These are phyloP conservation scores for Anthophora plumipes DNA, from an alignment of 2,888 invertebrate species.

Conservation along the genomic window DNA sequence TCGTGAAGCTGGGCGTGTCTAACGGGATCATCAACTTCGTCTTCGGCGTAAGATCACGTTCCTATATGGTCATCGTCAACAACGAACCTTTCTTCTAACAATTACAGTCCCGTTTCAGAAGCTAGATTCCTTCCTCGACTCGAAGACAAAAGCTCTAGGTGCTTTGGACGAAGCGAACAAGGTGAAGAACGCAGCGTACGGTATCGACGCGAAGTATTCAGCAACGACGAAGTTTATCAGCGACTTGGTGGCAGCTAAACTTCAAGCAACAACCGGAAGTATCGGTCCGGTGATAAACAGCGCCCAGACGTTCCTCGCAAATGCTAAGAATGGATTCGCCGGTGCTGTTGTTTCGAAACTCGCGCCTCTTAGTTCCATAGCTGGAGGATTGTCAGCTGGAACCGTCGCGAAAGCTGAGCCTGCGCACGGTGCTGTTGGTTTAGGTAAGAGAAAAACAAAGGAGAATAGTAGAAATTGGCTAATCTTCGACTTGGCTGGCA, in stretches of 20 bases:
- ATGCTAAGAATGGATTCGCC: slow-evolving; percentile 75
- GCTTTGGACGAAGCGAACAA: slow-evolving; percentile 90
- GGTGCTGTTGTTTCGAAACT: slow-evolving; percentile 79
- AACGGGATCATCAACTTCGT: slow-evolving; percentile 93
- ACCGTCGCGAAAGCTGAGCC: slow-evolving; percentile 60
- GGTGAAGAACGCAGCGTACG: slow-evolving; percentile 91
- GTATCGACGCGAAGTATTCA: slow-evolving; percentile 89
- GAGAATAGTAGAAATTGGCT: no score
- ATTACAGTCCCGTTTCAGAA: slow-evolving; percentile 86
- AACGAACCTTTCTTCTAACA: neutral
- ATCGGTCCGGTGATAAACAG: slow-evolving; percentile 87
- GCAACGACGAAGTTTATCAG: slow-evolving; percentile 87
- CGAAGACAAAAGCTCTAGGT: slow-evolving; percentile 90
- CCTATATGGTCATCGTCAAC: neutral
- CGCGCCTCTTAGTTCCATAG: slow-evolving; percentile 84
- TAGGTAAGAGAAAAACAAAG: neutral
- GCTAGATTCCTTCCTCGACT: slow-evolving; percentile 92
- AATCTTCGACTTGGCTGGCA: no score
- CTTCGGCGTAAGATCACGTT: slow-evolving; percentile 89
- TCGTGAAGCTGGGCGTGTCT: slow-evolving; percentile 90
- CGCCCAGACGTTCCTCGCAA: slow-evolving; percentile 86
- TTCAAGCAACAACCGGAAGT: slow-evolving; percentile 88
- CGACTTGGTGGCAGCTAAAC: slow-evolving; percentile 89
- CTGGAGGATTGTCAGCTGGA: slow-evolving; percentile 85
- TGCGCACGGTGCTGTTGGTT: neutral